Percentiles rank a stretch among this genome's conserved stretches.
These are phyloP conservation scores for Alligator sinensis DNA, from an alignment of 2,113 vertebrate species.

Conservation along the genomic window DNA sequence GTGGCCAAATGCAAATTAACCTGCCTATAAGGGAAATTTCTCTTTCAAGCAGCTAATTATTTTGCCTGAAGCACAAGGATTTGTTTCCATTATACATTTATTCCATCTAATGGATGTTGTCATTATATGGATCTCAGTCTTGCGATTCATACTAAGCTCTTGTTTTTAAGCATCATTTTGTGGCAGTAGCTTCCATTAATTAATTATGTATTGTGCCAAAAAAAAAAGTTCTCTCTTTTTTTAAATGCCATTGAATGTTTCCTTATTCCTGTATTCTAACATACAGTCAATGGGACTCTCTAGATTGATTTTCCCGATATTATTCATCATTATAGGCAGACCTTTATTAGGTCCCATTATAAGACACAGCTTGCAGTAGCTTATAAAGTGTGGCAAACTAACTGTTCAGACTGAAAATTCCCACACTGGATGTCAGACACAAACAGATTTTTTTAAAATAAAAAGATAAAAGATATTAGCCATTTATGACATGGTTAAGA, in stretches of 20 bases:
- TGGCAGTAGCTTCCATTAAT: conserved; percentile 23
- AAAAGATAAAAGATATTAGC: not conserved
- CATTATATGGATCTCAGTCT: not conserved
- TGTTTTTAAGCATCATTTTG: not conserved
- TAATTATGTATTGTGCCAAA: not conserved
- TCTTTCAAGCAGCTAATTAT: not conserved
- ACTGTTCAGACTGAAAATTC: conserved; percentile 29
- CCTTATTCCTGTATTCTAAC: conserved; percentile 9
- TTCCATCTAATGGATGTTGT: conserved; percentile 18
- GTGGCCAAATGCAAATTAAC: not conserved
- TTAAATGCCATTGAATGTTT: not conserved
- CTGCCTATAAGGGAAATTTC: not conserved
- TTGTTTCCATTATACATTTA: not conserved
- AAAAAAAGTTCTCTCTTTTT: conserved; percentile 25
- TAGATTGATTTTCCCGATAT: conserved; percentile 24
- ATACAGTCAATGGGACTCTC: not conserved
- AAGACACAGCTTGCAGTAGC: not conserved
- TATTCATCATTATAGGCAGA: conserved; percentile 14
- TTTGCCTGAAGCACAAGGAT: not conserved
- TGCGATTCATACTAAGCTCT: not conserved
- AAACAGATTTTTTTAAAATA: not conserved
- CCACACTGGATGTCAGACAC: not conserved
- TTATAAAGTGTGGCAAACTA: conserved; percentile 23
- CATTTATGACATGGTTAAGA: not conserved
- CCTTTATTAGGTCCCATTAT: not conserved